Conservation (phyloP, 2,113 vertebrate genomes). For the Strix aluco region DNA sequence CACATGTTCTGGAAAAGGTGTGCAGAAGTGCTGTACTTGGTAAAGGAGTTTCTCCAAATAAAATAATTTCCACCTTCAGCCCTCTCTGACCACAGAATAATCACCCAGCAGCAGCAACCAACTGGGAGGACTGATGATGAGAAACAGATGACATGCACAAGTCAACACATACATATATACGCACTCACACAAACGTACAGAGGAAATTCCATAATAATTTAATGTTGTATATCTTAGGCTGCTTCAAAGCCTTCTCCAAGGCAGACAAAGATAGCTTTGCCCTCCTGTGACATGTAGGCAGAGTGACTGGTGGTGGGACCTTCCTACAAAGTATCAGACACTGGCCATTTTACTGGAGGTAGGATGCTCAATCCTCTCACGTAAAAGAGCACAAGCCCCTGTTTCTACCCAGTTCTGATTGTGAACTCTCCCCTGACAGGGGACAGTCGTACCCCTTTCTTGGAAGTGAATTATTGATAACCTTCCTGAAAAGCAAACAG, state of each 20-base stretch:
- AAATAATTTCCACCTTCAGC: not conserved
- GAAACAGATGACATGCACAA: not conserved
- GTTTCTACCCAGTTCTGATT: not conserved
- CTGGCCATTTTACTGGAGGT: not conserved
- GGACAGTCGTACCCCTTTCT: not conserved
- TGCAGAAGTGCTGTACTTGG: not conserved
- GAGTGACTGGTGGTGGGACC: fast-evolving
- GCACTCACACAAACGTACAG: fast-evolving
- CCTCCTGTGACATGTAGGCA: not conserved
- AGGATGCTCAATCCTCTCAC: not conserved
- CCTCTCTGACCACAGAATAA: not conserved
- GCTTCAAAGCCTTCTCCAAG: not conserved
- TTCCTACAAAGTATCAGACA: not conserved
- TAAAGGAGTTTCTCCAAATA: not conserved
- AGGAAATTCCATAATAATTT: not conserved
- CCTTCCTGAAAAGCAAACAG: not conserved
- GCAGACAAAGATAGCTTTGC: not conserved
- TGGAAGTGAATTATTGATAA: not conserved
- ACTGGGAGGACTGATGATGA: too few species aligned
- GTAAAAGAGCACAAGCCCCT: not conserved
- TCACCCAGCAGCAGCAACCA: not conserved
- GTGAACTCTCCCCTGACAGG: not conserved
- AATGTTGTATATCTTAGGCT: not conserved
- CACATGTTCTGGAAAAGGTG: not conserved
- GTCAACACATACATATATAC: not conserved